These are phyloP conservation scores for Mesoligia furuncula DNA, from an alignment of 2,888 invertebrate genomes.

Conservation along the genomic window DNA sequence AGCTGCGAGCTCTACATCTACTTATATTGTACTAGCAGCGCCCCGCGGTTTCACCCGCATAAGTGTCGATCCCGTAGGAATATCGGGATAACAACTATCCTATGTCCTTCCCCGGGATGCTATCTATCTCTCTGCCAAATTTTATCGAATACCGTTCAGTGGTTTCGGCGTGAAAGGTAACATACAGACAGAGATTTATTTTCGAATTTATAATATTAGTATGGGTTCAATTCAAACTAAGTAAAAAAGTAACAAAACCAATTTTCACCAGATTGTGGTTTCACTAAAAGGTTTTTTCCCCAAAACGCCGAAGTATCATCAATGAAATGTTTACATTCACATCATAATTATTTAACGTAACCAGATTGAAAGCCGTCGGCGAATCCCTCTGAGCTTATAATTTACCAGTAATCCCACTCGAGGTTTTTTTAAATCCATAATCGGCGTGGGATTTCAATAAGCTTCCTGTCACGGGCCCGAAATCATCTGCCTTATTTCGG, in stretches of 20 bases:
- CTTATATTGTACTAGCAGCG: no score
- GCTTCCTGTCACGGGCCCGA: slow-evolving; percentile 83
- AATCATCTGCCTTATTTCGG: slow-evolving; percentile 77
- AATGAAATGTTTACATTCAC: slow-evolving; percentile 66
- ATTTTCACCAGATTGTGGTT: slow-evolving; percentile 39
- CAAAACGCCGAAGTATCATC: slow-evolving; percentile 37
- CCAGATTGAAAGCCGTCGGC: slow-evolving; percentile 73
- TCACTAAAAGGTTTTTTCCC: slow-evolving; percentile 31
- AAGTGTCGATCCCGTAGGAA: no score
- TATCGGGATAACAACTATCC: no score
- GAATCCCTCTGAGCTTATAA: slow-evolving; percentile 80
- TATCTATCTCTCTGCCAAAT: no score
- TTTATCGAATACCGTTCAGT: no score
- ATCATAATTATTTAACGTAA: slow-evolving; percentile 78
- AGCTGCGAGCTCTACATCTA: not conserved
- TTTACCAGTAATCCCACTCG: slow-evolving; percentile 87
- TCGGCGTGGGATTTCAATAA: slow-evolving; percentile 88
- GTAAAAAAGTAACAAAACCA: slow-evolving; percentile 20
- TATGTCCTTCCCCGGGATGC: no score
- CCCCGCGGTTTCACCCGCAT: no score
- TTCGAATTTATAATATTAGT: no score
- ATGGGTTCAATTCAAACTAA: slow-evolving; percentile 5
- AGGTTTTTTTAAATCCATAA: slow-evolving; percentile 83
- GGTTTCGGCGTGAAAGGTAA: no score
- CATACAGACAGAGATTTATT: no score